Evolutionary conservation across 2,797 vertebrate genomes (phyloP).

Genomic region (Notolabrus celidotus): DNA sequence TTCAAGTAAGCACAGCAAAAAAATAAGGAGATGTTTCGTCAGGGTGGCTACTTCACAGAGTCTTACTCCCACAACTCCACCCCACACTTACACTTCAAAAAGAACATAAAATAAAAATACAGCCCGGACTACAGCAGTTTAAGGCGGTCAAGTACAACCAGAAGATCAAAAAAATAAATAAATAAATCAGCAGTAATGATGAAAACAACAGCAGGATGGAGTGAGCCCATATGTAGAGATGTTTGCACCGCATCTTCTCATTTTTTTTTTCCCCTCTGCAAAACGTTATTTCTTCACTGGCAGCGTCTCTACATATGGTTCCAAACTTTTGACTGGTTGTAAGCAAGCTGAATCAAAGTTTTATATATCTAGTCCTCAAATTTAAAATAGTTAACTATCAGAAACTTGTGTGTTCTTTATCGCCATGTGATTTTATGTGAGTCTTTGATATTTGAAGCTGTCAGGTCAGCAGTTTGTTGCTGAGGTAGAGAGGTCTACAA

Average conservation of each 20-base stretch:
- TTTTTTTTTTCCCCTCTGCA: constrained; percentile 25
- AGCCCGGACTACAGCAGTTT: constrained; percentile 98
- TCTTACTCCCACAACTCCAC: constrained; percentile 88
- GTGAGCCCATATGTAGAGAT: constrained; percentile 84
- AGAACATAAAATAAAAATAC: constrained; percentile 81
- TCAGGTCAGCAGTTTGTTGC: not conserved
- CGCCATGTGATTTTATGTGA: too few species aligned
- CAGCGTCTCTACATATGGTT: constrained; percentile 85
- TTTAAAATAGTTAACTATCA: too few species aligned
- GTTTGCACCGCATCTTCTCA: constrained; percentile 66
- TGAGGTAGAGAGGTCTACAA: too few species aligned
- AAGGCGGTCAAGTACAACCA: constrained; percentile 98
- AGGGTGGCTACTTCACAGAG: constrained; percentile 93
- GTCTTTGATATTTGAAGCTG: not conserved
- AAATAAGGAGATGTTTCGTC: constrained; percentile 87
- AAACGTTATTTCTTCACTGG: constrained; percentile 67
- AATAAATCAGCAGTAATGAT: constrained; percentile 73
- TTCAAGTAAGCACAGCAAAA: constrained; percentile 98
- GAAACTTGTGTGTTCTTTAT: too few species aligned
- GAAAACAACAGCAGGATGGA: constrained; percentile 79
- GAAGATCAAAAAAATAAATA: constrained; percentile 68
- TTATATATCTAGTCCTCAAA: too few species aligned
- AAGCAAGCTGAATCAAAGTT: too few species aligned
- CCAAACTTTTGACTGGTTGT: too few species aligned
- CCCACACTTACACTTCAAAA: constrained; percentile 86